Evolutionary conservation across 1,140 invertebrate genomes (phyloP).

Genomic region (Drosophila tsacasi): DNA sequence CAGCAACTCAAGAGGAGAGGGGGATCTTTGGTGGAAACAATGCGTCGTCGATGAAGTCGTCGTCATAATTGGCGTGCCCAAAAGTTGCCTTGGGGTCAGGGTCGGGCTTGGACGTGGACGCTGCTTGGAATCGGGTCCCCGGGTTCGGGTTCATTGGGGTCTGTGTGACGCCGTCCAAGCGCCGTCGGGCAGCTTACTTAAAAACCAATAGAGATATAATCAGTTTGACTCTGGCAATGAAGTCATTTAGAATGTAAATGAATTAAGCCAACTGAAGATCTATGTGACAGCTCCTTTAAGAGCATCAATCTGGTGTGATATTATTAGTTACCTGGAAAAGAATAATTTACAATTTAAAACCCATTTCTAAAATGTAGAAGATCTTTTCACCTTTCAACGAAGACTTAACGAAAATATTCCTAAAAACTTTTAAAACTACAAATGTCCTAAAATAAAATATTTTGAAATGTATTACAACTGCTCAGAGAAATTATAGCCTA

Average conservation of each 20-base stretch:
- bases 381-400: too few species aligned
- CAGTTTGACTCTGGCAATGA: slow-evolving; percentile 46
- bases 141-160: slow-evolving; percentile 17
- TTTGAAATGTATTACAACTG: too few species aligned
- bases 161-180: slow-evolving; percentile 16
- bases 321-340: not conserved
- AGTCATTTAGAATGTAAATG: slow-evolving; percentile 60
- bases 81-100: slow-evolving; percentile 63
- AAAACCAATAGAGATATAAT: slow-evolving; percentile 60
- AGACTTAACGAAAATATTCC: too few species aligned
- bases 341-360: not conserved
- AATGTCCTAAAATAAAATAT: too few species aligned
- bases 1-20: slow-evolving; percentile 6
- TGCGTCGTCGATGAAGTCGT: slow-evolving; percentile 54
- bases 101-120: slow-evolving; percentile 25
- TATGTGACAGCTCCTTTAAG: not conserved
- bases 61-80: slow-evolving; percentile 47
- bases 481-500: too few species aligned
- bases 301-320: not conserved
- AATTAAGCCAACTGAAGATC: slow-evolving; percentile 14
- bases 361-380: too few species aligned
- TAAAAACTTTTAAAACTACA: too few species aligned
- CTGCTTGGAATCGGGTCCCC: slow-evolving; percentile 24
- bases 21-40: slow-evolving; percentile 53
- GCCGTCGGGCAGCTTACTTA: slow-evolving; percentile 42